Conservation (phyloP, 2,888 invertebrate species). For the Caenorhabditis sp. region DNA sequence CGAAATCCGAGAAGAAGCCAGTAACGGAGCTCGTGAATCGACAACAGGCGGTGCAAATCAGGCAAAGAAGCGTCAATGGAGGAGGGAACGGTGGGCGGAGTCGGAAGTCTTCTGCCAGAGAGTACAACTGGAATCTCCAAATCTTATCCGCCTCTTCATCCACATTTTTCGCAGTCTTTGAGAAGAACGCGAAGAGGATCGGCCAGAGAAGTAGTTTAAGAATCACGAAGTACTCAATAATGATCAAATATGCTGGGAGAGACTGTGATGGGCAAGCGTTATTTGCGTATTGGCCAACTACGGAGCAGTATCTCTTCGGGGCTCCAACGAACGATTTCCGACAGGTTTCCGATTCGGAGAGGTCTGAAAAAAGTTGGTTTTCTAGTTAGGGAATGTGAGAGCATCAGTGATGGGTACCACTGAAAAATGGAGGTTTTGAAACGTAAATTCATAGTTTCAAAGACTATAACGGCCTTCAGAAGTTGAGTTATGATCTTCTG, state of each 20-base stretch:
- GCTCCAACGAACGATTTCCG: constrained; percentile 66
- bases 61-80: constrained; percentile 82
- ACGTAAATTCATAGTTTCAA: no score
- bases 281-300: constrained; percentile 76
- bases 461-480: no score
- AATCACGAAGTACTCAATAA: constrained; percentile 74
- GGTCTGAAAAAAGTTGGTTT: constrained; percentile 51
- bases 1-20: constrained; percentile 56
- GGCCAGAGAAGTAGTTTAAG: constrained; percentile 83
- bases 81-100: constrained; percentile 83
- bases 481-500: no score
- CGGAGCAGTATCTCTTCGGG: constrained; percentile 69
- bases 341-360: constrained; percentile 68
- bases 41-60: constrained; percentile 76
- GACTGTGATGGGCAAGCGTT: constrained; percentile 75
- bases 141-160: constrained; percentile 83
- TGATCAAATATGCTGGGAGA: constrained; percentile 67
- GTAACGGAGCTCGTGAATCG: constrained; percentile 61
- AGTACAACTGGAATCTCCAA: constrained; percentile 83
- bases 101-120: constrained; percentile 82
- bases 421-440: no score
- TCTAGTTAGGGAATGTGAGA: neutral
- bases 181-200: constrained; percentile 84
- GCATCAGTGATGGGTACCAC: no score
- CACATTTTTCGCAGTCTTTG: constrained; percentile 81